phyloP scores from a whole-genome alignment of 1,140 invertebrate genomes.

The Drosophila eugracilis region DNA sequence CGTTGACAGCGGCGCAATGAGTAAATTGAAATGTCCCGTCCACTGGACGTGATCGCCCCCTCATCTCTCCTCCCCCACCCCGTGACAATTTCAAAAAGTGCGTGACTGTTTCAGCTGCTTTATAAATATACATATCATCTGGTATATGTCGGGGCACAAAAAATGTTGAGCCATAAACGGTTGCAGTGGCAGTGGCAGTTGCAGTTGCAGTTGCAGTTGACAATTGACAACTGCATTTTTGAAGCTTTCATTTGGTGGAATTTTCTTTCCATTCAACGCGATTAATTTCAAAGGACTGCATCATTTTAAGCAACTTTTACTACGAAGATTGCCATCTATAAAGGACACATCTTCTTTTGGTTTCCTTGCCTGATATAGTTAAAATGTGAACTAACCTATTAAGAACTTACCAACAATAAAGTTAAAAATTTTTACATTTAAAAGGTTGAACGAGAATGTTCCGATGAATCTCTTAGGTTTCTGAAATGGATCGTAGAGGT shows the following conservation, averaged over 20 bases:
- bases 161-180: conserved; percentile 41
- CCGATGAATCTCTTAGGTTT: too few relatives aligned
- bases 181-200: too few relatives aligned
- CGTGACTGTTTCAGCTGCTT: conserved; percentile 15
- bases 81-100: conserved; percentile 6
- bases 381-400: too few relatives aligned
- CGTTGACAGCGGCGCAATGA: conserved; percentile 25
- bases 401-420: too few relatives aligned
- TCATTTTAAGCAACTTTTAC: not conserved
- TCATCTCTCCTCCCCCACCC: not conserved
- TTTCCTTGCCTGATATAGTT: too few relatives aligned
- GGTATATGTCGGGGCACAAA: too few relatives aligned
- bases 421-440: too few relatives aligned
- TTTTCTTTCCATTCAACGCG: not conserved
- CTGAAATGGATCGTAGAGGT: too few relatives aligned
- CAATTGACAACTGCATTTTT: conserved; percentile 23
- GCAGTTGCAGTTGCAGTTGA: conserved; percentile 1
- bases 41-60: conserved; percentile 38
- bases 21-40: conserved; percentile 60
- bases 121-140: conserved; percentile 19
- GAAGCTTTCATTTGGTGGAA: conserved; percentile 24
- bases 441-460: too few relatives aligned
- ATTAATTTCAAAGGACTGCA: not conserved
- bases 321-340: not conserved
- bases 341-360: too few relatives aligned